Conservation (phyloP, 2,797 vertebrate species). For the Sebastes dallii region DNA sequence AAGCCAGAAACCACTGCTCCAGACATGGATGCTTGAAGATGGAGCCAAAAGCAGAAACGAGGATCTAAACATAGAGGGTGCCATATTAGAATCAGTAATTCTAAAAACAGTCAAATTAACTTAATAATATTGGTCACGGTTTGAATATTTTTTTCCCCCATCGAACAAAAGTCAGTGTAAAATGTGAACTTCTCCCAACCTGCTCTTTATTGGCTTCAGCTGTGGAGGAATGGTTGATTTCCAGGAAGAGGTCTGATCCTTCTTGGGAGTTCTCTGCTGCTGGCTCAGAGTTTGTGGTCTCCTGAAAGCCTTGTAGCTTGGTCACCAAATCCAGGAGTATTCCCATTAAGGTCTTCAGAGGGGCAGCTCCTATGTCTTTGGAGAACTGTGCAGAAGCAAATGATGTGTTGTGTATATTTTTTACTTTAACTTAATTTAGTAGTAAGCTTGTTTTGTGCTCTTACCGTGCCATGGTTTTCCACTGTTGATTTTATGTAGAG, state of each 20-base stretch:
- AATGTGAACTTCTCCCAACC: slow-evolving; percentile 72
- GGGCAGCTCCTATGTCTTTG: slow-evolving; percentile 55
- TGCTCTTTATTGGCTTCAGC: slow-evolving; percentile 76
- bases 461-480: slow-evolving; percentile 86
- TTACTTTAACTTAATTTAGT: neutral
- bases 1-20: slow-evolving; percentile 92
- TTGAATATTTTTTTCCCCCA: neutral
- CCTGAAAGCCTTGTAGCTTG: slow-evolving; percentile 68
- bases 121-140: neutral
- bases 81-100: neutral
- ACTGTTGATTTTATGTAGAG: slow-evolving; percentile 89
- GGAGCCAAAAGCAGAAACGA: slow-evolving; percentile 78
- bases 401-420: neutral
- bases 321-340: slow-evolving; percentile 81
- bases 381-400: slow-evolving; percentile 63
- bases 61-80: slow-evolving; percentile 60
- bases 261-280: slow-evolving; percentile 43
- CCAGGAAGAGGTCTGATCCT: slow-evolving; percentile 83
- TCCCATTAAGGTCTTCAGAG: slow-evolving; percentile 79
- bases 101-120: neutral
- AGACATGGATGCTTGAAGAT: slow-evolving; percentile 89
- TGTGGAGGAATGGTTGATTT: slow-evolving; percentile 62
- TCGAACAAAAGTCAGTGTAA: neutral
- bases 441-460: slow-evolving; percentile 17
- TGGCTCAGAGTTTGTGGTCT: slow-evolving; percentile 45